These are phyloP conservation scores for Callipepla californica DNA, from an alignment of 2,113 vertebrate species.

Conservation along the genomic window DNA sequence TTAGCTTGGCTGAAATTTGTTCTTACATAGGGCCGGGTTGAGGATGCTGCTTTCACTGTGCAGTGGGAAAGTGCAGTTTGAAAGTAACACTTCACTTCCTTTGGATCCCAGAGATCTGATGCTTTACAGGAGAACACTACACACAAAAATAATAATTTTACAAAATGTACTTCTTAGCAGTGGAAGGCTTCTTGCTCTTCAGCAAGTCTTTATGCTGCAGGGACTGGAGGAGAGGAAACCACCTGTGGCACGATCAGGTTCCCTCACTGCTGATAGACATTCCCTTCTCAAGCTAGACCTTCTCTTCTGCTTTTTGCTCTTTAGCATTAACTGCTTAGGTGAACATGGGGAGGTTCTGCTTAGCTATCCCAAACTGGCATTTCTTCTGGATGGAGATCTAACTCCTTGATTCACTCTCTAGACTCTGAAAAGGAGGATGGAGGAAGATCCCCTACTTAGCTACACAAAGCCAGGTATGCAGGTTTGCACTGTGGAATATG, in stretches of 20 bases:
- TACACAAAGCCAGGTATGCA: conserved; percentile 76
- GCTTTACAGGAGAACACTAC: neutral
- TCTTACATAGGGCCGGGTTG: neutral
- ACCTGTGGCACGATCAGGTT: neutral
- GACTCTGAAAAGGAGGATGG: conserved; percentile 85
- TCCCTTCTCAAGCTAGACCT: neutral
- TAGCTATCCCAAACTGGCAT: neutral
- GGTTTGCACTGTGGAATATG: neutral
- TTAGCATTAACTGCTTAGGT: neutral
- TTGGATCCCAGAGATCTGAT: neutral
- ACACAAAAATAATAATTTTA: neutral
- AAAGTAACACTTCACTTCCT: neutral
- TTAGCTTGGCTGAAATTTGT: neutral
- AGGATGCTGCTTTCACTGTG: neutral
- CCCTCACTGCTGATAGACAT: neutral
- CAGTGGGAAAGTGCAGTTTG: neutral
- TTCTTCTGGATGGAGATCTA: neutral
- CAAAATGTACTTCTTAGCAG: neutral
- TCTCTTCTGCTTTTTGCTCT: neutral
- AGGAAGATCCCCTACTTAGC: conserved; percentile 75
- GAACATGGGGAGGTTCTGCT: neutral
- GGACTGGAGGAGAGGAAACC: neutral
- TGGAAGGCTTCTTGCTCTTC: neutral
- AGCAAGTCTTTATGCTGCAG: neutral
- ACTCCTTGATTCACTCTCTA: conserved; percentile 52